Conservation (phyloP, 1,140 invertebrate genomes). For the Psilanteris sp. region DNA sequence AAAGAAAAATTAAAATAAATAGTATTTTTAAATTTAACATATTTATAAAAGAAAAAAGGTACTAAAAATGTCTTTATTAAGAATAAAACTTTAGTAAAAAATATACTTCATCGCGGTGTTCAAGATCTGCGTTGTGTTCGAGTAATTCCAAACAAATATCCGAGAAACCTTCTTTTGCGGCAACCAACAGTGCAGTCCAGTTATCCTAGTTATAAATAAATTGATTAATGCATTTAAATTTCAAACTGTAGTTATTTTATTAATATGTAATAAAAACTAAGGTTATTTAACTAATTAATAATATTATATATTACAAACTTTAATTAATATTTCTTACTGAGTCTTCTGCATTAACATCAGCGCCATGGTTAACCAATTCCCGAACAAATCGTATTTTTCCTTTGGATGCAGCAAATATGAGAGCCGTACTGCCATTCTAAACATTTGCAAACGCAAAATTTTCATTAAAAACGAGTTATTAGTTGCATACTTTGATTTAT, state of each 20-base stretch:
- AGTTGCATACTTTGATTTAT: too few relatives aligned
- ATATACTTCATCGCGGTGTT: slow-evolving; percentile 94
- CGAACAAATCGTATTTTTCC: slow-evolving; percentile 90
- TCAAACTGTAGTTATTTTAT: too few relatives aligned
- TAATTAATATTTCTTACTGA: slow-evolving; percentile 80
- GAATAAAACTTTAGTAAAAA: too few relatives aligned
- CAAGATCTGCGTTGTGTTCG: slow-evolving; percentile 91
- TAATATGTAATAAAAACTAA: too few relatives aligned
- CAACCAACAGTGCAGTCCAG: slow-evolving; percentile 94
- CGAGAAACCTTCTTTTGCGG: slow-evolving; percentile 92
- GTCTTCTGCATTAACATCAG: slow-evolving; percentile 94
- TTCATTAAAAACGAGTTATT: too few relatives aligned
- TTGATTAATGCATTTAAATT: slow-evolving; percentile 20
- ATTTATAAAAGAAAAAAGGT: too few relatives aligned
- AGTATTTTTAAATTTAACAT: too few relatives aligned
- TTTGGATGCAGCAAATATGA: slow-evolving; percentile 91
- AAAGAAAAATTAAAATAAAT: too few relatives aligned
- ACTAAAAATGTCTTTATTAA: too few relatives aligned
- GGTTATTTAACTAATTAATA: too few relatives aligned
- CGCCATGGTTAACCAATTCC: slow-evolving; percentile 90
- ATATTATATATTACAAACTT: too few relatives aligned
- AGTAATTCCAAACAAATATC: slow-evolving; percentile 91
- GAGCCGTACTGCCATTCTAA: slow-evolving; percentile 93
- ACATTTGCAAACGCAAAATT: too few relatives aligned
- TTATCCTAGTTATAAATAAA: slow-evolving; percentile 86